These are phyloP conservation scores for Cephus runcator DNA, from an alignment of 2,888 invertebrate genomes.

Conservation along the genomic window DNA sequence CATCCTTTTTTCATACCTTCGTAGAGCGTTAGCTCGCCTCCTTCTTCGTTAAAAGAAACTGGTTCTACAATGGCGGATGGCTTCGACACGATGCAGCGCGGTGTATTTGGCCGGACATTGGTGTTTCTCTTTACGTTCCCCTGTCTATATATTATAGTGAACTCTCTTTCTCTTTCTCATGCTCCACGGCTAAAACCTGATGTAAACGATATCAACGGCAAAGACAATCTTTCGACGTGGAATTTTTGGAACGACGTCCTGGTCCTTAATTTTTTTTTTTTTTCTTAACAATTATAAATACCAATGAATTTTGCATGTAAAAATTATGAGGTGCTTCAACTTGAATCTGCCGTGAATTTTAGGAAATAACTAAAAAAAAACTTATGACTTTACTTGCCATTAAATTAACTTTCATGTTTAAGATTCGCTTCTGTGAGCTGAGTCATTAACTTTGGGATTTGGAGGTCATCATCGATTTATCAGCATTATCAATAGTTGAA, in stretches of 20 bases:
- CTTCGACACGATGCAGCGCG: slow-evolving; percentile 52
- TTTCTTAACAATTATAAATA: neutral
- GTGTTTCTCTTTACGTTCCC: neutral
- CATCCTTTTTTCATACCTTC: slow-evolving; percentile 28
- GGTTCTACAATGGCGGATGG: slow-evolving; percentile 49
- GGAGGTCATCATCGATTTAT: neutral
- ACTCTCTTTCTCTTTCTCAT: neutral
- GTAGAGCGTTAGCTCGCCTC: slow-evolving; percentile 28
- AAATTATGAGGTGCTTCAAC: neutral
- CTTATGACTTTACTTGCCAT: neutral
- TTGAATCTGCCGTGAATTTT: too few species aligned
- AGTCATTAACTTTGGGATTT: neutral
- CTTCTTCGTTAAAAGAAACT: slow-evolving; percentile 42
- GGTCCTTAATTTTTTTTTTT: neutral
- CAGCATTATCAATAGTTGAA: neutral
- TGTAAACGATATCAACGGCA: neutral
- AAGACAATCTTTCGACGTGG: neutral
- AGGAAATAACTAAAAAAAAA: too few species aligned
- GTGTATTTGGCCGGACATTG: neutral
- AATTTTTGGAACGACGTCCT: neutral
- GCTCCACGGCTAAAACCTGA: neutral
- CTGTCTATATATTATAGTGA: neutral
- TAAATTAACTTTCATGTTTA: neutral
- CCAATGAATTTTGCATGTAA: neutral
- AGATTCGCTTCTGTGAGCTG: neutral